Base-by-base conservation (phyloP, 2,797 vertebrate species). In the Neosilurus hyrtlii region DNA sequence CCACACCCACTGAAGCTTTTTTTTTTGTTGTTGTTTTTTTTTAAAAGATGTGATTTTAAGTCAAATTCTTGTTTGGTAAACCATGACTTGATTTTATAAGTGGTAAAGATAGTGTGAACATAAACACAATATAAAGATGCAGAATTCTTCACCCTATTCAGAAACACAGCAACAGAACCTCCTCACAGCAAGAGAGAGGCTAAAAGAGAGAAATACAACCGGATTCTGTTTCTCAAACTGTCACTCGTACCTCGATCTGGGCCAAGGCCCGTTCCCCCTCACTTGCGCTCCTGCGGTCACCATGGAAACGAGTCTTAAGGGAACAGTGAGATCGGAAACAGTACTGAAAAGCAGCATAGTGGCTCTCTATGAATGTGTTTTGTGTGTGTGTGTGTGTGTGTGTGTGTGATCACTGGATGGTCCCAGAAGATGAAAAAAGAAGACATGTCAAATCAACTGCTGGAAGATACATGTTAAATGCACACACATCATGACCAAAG, bases 281-380 rank as follows among this genome's bases (percentile, higher is more conserved):
- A 88, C 89, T 87, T 24, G 74, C 14, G 57, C 65, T 80, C 59
- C 80, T 63, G 89, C 86, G 83, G 94, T 95, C 93, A 88, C 93
- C 92, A 94, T 94, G 90, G 93, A 85, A 90, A 94, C 93, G 70
- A 54, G 52, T 75, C 80, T 86, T 74, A 78, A 80, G 82, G 81
- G 85, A 84, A 54, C 24, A 67, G 87, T 85, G 87, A 89, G 87
- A 92, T 91, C 84, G 79, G 88, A 87, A 91, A 86, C 89, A 88
- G 87, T 90, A 89, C 86, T 89, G 91, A 87, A 88, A 68, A 82
- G 67, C 14, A 82, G 74, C 26, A 51, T 22, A 18, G 9, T 11
- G 9, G 63, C 18, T 54, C 16, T 52, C 51, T 68, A 51, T 14
- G 43, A 22, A 62, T 52, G 54, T 43, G 72, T 15, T 30, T 30